These are phyloP conservation scores for Anabas testudineus DNA, from an alignment of 2,797 vertebrate genomes.

Conservation along the genomic window DNA sequence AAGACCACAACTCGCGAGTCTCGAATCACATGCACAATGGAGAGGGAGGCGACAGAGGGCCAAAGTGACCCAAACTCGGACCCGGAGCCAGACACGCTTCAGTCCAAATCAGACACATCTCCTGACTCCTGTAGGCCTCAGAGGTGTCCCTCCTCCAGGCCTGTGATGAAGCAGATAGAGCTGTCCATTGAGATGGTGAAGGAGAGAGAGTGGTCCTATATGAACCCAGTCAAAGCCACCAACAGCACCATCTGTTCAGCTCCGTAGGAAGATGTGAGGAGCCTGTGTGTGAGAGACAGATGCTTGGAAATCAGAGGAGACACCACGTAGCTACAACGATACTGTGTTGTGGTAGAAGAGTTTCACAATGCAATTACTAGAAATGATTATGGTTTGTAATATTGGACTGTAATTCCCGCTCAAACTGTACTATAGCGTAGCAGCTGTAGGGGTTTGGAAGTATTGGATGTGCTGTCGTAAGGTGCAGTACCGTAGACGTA, in stretches of 20 bases:
- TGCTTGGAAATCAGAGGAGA: background rate
- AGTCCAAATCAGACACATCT: constrained; percentile 9
- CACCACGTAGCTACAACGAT: background rate
- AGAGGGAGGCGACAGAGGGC: constrained; percentile 45
- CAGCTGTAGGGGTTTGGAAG: too few relatives aligned
- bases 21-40: constrained; percentile 10
- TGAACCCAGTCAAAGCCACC: constrained; percentile 18
- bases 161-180: constrained; percentile 69
- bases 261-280: constrained; percentile 25
- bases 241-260: constrained; percentile 3
- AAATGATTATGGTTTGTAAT: background rate
- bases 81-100: constrained; percentile 36
- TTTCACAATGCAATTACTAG: background rate
- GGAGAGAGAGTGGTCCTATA: constrained; percentile 55
- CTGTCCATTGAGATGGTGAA: constrained; percentile 74
- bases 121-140: constrained; percentile 13
- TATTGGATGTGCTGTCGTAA: background rate
- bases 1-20: constrained; percentile 14
- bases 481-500: too few relatives aligned
- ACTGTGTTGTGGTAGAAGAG: background rate
- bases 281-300: constrained; percentile 32
- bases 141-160: constrained; percentile 38
- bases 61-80: constrained; percentile 43
- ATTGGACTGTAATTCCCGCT: background rate
- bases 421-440: background rate